Percentiles rank a stretch among this genome's conserved stretches.
Evolutionary conservation across 1,140 invertebrate genomes (phyloP).

Genomic region (Hypothenemus hampei): DNA sequence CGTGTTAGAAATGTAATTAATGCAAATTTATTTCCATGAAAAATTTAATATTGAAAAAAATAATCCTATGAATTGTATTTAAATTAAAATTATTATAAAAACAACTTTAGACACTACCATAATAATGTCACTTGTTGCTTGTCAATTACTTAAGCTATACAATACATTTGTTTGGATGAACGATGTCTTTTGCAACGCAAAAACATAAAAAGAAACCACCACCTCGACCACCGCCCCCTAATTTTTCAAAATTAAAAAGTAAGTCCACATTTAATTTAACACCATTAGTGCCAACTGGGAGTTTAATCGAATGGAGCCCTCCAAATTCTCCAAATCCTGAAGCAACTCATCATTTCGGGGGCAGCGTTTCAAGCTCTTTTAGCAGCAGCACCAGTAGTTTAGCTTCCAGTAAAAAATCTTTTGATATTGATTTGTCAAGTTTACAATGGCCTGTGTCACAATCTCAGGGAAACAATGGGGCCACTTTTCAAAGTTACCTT

Average conservation of each 20-base stretch:
- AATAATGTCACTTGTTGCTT: too few species aligned
- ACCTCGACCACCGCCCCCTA: slow-evolving; percentile 42
- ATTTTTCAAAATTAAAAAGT: slow-evolving; percentile 39
- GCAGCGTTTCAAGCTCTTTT: slow-evolving; percentile 43
- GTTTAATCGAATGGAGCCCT: slow-evolving; percentile 42
- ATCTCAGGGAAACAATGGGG: slow-evolving; percentile 1
- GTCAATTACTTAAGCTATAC: too few species aligned
- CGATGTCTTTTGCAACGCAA: slow-evolving; percentile 23
- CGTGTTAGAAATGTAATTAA: too few species aligned
- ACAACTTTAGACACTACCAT: too few species aligned
- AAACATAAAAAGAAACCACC: slow-evolving; percentile 41
- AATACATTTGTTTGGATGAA: too few species aligned
- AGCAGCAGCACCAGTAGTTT: slow-evolving; percentile 44
- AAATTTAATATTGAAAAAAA: too few species aligned
- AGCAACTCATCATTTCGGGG: slow-evolving; percentile 33
- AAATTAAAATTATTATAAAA: too few species aligned
- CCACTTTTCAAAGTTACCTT: slow-evolving; percentile 19
- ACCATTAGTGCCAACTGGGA: slow-evolving; percentile 27
- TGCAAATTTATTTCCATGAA: too few species aligned
- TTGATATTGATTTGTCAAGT: slow-evolving; percentile 34
- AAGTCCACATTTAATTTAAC: slow-evolving; percentile 39
- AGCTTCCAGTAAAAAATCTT: slow-evolving; percentile 43
- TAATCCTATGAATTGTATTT: too few species aligned
- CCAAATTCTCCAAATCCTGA: slow-evolving; percentile 36
- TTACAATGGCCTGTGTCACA: slow-evolving; percentile 23